Percentiles rank a stretch among this genome's conserved stretches.
Evolutionary conservation across 2,113 vertebrate species (phyloP).

Genomic region (Epinephelus moara): DNA sequence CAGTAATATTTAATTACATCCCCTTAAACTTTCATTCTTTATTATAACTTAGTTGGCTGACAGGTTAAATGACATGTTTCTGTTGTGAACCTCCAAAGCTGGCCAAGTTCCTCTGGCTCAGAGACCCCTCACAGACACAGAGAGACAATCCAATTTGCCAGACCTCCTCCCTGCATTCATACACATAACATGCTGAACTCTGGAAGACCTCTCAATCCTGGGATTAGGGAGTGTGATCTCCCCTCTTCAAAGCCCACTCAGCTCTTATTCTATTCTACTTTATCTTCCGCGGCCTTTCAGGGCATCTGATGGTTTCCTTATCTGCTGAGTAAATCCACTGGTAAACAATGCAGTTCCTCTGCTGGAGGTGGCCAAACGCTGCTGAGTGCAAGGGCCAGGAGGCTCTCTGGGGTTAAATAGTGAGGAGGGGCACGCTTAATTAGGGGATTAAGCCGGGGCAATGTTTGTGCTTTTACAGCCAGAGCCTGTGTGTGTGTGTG

Average conservation of each 20-base stretch:
- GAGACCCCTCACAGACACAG: slow-evolving; percentile 46
- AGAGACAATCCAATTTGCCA: slow-evolving; percentile 82
- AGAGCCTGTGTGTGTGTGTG: slow-evolving; percentile 56
- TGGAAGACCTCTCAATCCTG: slow-evolving; percentile 79
- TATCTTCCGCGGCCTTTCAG: slow-evolving; percentile 78
- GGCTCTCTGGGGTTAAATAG: slow-evolving; percentile 78
- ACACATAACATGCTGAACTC: slow-evolving; percentile 81
- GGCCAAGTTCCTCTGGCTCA: slow-evolving; percentile 43
- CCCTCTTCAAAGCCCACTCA: slow-evolving; percentile 78
- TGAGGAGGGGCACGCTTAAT: slow-evolving; percentile 84
- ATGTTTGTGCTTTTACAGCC: slow-evolving; percentile 86
- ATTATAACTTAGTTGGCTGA: background rate
- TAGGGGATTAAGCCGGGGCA: slow-evolving; percentile 81
- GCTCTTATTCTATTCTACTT: slow-evolving; percentile 75
- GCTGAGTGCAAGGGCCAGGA: slow-evolving; percentile 75
- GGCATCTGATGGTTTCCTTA: slow-evolving; percentile 77
- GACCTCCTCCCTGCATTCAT: slow-evolving; percentile 78
- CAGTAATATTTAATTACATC: slow-evolving; percentile 6
- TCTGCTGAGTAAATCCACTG: slow-evolving; percentile 80
- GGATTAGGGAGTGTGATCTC: slow-evolving; percentile 85
- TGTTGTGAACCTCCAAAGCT: slow-evolving; percentile 28
- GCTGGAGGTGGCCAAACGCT: slow-evolving; percentile 83
- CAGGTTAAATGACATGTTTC: slow-evolving; percentile 36
- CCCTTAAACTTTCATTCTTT: background rate
- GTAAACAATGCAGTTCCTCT: slow-evolving; percentile 84